Conservation (phyloP, 1,140 invertebrate species). For the Steinernema khuongi region DNA sequence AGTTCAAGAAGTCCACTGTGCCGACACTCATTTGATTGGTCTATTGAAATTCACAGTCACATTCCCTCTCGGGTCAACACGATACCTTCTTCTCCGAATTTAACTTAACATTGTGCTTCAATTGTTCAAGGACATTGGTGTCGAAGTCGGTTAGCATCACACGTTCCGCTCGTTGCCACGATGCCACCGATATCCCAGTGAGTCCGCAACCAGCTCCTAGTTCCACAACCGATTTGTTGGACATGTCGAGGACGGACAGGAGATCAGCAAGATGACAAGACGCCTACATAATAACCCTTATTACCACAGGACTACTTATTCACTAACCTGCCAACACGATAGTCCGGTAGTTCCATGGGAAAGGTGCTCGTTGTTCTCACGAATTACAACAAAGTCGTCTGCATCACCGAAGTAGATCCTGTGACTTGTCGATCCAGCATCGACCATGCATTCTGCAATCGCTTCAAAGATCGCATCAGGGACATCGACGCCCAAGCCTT, state of each 20-base stretch:
- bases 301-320: neutral
- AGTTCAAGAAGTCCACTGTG: neutral
- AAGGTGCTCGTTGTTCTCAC: neutral
- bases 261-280: neutral
- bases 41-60: no score
- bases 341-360: neutral
- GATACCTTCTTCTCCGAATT: neutral
- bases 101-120: neutral
- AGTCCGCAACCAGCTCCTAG: slow-evolving; percentile 1
- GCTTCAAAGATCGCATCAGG: neutral
- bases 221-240: neutral
- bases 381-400: neutral
- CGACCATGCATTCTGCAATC: neutral
- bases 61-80: no score
- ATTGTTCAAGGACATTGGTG: neutral
- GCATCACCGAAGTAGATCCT: neutral
- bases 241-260: neutral
- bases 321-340: slow-evolving; percentile 3
- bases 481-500: neutral
- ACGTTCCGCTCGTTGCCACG: neutral
- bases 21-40: neutral
- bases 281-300: neutral
- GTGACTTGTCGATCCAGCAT: neutral
- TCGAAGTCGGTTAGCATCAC: neutral
- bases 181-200: neutral